A percentile compares a stretch with the other conserved stretches of the same genome.
Evolutionary conservation across 2,113 vertebrate species (phyloP).

Genomic region (Melanocharis versteri): DNA sequence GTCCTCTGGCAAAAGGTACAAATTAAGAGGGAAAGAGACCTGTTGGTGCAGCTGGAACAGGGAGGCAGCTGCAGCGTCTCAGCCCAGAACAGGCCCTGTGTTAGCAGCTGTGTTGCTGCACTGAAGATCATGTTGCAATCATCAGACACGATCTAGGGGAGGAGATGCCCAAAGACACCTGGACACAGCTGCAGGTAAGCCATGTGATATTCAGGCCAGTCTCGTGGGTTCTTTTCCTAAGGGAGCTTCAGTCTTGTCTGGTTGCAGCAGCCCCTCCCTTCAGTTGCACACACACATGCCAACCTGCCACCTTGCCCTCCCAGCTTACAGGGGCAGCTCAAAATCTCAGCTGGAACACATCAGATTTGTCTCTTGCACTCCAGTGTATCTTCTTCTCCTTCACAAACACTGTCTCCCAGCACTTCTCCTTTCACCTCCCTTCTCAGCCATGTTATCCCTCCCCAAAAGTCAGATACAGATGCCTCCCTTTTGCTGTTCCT

Average conservation of each 20-base stretch:
- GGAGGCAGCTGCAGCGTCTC: neutral
- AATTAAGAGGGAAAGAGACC: neutral
- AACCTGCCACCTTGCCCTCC: neutral
- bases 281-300: accelerated
- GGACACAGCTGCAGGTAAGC: neutral
- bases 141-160: neutral
- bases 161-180: neutral
- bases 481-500: neutral
- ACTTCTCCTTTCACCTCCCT: neutral
- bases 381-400: neutral
- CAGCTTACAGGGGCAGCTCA: neutral
- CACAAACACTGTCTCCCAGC: neutral
- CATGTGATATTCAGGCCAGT: neutral
- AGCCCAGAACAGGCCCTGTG: accelerated
- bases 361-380: neutral
- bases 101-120: neutral
- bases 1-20: neutral
- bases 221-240: neutral
- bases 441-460: neutral
- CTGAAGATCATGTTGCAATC: neutral
- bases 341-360: neutral
- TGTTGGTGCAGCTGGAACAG: neutral
- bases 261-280: neutral
- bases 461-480: neutral
- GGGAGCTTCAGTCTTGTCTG: neutral